These are phyloP conservation scores for Acanthurus tractus DNA, from an alignment of 2,797 vertebrate species.

Conservation along the genomic window DNA sequence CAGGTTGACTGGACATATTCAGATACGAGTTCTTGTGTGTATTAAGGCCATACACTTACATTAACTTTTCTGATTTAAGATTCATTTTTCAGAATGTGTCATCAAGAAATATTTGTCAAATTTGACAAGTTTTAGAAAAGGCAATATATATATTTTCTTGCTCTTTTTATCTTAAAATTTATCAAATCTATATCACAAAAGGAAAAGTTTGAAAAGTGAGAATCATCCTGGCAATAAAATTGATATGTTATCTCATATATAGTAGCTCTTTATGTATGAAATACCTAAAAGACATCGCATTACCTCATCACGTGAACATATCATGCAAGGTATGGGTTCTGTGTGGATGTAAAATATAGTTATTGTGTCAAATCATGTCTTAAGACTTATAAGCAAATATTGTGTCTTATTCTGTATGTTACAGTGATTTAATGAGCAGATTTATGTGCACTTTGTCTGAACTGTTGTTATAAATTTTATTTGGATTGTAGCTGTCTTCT, in stretches of 20 bases:
- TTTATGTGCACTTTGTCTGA: conserved; percentile 63
- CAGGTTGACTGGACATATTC: conserved; percentile 64
- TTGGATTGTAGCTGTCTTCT: conserved; percentile 61
- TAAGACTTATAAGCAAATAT: conserved; percentile 62
- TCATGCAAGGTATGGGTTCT: conserved; percentile 61
- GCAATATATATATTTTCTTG: conserved; percentile 67
- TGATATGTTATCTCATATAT: conserved; percentile 52
- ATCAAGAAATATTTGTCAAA: conserved; percentile 50
- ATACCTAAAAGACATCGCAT: conserved; percentile 55
- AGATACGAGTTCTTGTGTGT: conserved; percentile 46
- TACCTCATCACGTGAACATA: conserved; percentile 66
- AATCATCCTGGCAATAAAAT: conserved; percentile 76
- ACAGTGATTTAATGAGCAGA: conserved; percentile 54
- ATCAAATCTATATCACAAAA: conserved; percentile 58
- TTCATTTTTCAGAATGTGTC: conserved; percentile 55
- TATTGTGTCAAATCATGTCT: conserved; percentile 65
- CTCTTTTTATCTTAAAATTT: conserved; percentile 68
- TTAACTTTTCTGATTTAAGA: conserved; percentile 57
- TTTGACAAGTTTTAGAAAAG: conserved; percentile 62
- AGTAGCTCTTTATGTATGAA: conserved; percentile 59
- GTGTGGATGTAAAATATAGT: conserved; percentile 71
- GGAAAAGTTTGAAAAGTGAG: conserved; percentile 27
- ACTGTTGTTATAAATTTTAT: conserved; percentile 50
- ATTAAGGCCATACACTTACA: conserved; percentile 66
- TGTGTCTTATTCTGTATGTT: conserved; percentile 69